Evolutionary conservation across 1,140 invertebrate species (phyloP).

Genomic region (Myzus persicae): DNA sequence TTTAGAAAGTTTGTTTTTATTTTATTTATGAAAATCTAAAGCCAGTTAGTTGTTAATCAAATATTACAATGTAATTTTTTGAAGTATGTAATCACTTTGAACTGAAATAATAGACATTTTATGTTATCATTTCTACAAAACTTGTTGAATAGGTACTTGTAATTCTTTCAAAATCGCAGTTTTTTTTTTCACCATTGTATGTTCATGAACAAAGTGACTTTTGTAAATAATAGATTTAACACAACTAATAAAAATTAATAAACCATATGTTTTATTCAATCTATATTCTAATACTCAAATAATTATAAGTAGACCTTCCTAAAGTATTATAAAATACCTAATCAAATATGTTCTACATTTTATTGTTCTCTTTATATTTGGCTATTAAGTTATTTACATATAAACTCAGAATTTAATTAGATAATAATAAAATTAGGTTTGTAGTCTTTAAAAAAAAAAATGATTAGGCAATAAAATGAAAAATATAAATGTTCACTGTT

Average conservation of each 20-base stretch:
- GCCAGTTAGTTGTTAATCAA: neutral
- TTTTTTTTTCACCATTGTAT: neutral
- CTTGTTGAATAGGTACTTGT: neutral
- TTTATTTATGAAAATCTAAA: neutral
- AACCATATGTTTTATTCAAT: neutral
- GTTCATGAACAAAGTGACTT: neutral
- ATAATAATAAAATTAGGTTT: neutral
- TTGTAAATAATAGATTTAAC: neutral
- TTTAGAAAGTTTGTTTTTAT: conserved; percentile 10
- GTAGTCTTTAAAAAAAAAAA: neutral
- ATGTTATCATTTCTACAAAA: neutral
- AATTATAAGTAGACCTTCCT: neutral
- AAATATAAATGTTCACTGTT: conserved; percentile 27
- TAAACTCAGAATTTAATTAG: neutral
- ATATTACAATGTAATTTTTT: neutral
- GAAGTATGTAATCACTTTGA: neutral
- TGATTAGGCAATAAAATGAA: neutral
- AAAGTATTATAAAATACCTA: neutral
- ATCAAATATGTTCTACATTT: neutral
- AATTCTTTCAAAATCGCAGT: neutral
- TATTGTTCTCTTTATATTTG: neutral
- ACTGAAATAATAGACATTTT: neutral
- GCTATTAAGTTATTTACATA: neutral
- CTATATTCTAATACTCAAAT: neutral
- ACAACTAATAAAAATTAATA: neutral